A percentile compares a stretch with the other conserved stretches of the same genome.
Conservation (phyloP, 2,888 invertebrate species). For the Anoncus sp. region DNA sequence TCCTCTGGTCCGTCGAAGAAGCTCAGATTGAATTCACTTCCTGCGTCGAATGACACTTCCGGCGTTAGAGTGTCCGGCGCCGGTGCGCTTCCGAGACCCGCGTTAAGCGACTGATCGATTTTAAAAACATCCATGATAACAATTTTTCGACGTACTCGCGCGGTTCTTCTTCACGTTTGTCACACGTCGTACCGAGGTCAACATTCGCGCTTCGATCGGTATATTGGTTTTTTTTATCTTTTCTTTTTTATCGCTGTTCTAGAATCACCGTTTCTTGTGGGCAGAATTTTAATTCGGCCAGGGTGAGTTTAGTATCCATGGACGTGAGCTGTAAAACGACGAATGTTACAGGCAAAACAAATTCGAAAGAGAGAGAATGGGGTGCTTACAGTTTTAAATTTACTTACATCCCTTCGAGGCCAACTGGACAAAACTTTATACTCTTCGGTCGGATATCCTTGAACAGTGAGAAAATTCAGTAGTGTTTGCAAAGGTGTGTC, state of each 20-base stretch:
- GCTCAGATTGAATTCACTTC: conserved; percentile 91
- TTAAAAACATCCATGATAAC: conserved; percentile 89
- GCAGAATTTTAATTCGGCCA: conserved; percentile 93
- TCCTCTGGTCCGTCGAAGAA: conserved; percentile 91
- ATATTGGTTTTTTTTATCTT: conserved; percentile 26
- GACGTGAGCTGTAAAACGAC: conserved; percentile 88
- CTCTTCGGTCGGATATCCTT: conserved; percentile 94
- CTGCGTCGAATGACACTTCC: conserved; percentile 90
- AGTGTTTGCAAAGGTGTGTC: conserved; percentile 88
- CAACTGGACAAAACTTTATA: conserved; percentile 97
- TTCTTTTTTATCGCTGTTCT: conserved; percentile 91
- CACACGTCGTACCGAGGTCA: conserved; percentile 64
- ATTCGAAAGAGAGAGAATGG: conserved; percentile 48
- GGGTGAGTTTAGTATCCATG: conserved; percentile 89
- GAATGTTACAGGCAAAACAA: conserved; percentile 43
- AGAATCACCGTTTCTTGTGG: conserved; percentile 98
- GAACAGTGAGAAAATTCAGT: conserved; percentile 94
- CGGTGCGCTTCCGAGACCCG: conserved; percentile 86
- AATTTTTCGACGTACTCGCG: conserved; percentile 34
- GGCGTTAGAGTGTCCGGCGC: conserved; percentile 86
- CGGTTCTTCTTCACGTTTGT: conserved; percentile 55
- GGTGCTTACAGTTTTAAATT: conserved; percentile 54
- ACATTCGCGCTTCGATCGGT: conserved; percentile 70
- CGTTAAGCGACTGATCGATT: conserved; percentile 87
- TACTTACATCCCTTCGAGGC: conserved; percentile 97